Evolutionary conservation across 1,140 invertebrate genomes (phyloP).

Genomic region (Sinella curviseta): DNA sequence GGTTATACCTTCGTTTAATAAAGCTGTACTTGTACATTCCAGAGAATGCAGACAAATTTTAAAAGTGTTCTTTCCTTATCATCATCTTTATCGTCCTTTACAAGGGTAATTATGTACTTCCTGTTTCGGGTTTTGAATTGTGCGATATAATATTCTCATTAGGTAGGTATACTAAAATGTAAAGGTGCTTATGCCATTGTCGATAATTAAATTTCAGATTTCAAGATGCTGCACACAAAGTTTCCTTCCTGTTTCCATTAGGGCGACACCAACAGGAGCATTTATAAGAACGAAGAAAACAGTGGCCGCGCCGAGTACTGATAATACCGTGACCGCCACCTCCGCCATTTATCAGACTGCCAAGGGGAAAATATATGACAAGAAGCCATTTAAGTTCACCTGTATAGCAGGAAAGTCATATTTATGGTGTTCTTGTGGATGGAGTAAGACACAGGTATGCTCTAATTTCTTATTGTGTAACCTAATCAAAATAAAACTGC

Average conservation of each 20-base stretch:
- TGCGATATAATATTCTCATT: background rate
- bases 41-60: background rate
- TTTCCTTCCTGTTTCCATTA: no score
- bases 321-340: background rate
- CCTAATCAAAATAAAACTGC: background rate
- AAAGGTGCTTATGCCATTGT: no score
- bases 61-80: background rate
- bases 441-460: constrained; percentile 76
- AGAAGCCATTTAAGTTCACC: constrained; percentile 80
- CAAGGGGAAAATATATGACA: constrained; percentile 78
- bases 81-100: background rate
- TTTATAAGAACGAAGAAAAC: background rate
- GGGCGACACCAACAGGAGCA: no score
- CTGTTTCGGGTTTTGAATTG: background rate
- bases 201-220: no score
- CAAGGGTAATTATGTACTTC: background rate
- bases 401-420: constrained; percentile 80
- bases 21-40: no score
- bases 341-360: constrained; percentile 57
- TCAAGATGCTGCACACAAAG: no score
- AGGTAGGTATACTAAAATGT: no score
- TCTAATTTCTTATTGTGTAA: background rate
- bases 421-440: constrained; percentile 90
- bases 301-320: background rate
- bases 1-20: no score